phyloP scores from a whole-genome alignment of 2,113 vertebrate species.

The Ariopsis seemanni region DNA sequence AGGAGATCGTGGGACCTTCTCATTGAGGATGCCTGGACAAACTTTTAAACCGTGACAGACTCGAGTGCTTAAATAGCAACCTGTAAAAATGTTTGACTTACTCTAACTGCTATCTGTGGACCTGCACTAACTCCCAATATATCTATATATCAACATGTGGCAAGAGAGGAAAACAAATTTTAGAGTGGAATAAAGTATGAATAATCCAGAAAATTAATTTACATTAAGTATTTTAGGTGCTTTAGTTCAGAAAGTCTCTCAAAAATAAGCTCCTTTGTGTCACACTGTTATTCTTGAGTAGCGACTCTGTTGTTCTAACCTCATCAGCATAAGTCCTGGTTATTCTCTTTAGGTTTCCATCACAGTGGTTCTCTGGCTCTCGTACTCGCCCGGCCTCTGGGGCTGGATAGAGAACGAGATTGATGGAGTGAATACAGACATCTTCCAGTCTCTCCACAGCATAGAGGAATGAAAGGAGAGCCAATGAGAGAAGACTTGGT shows the following conservation, averaged over 20 bases:
- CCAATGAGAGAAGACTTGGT: conserved; percentile 39
- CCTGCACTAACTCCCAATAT: not conserved
- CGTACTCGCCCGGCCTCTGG: conserved; percentile 38
- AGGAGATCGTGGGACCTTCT: conserved; percentile 14
- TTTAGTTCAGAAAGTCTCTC: conserved; percentile 1
- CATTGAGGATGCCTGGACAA: not conserved
- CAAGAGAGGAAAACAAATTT: conserved; percentile 29
- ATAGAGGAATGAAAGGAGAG: conserved; percentile 36
- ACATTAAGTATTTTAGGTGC: not conserved
- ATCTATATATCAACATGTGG: conserved; percentile 15
- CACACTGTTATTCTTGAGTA: conserved; percentile 49
- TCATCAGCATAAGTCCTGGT: conserved; percentile 50
- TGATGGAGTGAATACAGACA: conserved; percentile 60
- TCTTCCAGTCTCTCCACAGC: conserved; percentile 51
- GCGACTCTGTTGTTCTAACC: conserved; percentile 56
- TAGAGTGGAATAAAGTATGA: conserved; percentile 16
- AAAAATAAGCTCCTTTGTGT: conserved; percentile 47
- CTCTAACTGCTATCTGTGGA: conserved; percentile 13
- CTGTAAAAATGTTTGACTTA: conserved; percentile 15
- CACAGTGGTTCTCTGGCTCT: conserved; percentile 55
- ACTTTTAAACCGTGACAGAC: not conserved
- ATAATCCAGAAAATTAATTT: conserved; percentile 22
- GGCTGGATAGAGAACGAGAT: conserved; percentile 51
- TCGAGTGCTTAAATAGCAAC: conserved; percentile 4
- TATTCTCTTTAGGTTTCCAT: conserved; percentile 65